Percentiles rank a stretch among this genome's conserved stretches.
Conservation (phyloP, 2,888 invertebrate genomes). For the Endotricha flammealis region DNA sequence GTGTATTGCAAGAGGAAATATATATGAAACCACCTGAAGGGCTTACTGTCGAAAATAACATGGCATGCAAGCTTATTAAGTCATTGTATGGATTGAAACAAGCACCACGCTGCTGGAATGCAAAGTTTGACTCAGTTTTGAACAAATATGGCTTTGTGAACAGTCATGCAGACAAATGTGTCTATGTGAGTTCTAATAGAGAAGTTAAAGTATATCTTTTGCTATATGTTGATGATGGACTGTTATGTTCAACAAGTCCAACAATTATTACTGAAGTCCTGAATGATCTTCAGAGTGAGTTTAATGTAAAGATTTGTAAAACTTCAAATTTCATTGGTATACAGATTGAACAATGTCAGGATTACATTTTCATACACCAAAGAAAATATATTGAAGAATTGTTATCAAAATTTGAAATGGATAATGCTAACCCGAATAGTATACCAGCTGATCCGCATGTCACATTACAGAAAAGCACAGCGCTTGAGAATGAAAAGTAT, state of each 20-base stretch:
- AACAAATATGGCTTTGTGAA: constrained; percentile 16
- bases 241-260: constrained; percentile 10
- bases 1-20: constrained; percentile 17
- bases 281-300: constrained; percentile 11
- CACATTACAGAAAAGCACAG: constrained; percentile 9
- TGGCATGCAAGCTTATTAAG: constrained; percentile 19
- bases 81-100: constrained; percentile 22
- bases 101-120: constrained; percentile 22
- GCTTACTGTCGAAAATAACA: constrained; percentile 6
- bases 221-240: constrained; percentile 20
- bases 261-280: constrained; percentile 8
- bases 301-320: constrained; percentile 12
- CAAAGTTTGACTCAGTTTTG: constrained; percentile 17
- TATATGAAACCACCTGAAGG: constrained; percentile 17
- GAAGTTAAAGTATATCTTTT: constrained; percentile 11
- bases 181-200: constrained; percentile 17
- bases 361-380: constrained; percentile 14
- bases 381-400: constrained; percentile 12
- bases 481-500: constrained; percentile 4
- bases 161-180: constrained; percentile 20
- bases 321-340: constrained; percentile 16
- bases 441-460: constrained; percentile 16
- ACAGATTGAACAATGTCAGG: constrained; percentile 13
- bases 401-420: constrained; percentile 15
- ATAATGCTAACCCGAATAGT: constrained; percentile 12